Base-by-base conservation (phyloP, 2,113 vertebrate species). In the Isichthys henryi region DNA sequence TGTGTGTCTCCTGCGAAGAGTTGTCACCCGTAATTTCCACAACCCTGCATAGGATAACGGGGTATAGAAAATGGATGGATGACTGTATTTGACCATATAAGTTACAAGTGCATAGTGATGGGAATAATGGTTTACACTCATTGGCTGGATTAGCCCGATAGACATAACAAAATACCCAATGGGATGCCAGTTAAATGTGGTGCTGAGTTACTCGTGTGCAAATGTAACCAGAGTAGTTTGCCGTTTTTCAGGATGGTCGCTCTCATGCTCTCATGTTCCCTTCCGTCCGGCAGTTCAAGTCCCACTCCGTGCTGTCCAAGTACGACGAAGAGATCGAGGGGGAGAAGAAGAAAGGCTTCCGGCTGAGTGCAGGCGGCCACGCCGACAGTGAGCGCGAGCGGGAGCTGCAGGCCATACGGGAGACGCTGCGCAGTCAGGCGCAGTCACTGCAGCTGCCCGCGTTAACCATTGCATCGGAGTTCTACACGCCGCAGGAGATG, bases 261-360 rank as follows among this genome's bases (percentile, higher is more conserved):
- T 70, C 45, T 84, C 45, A 23, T n/a, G 45, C 13, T 13, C n/a
- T n/a, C n/a, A n/a, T n/a, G n/a, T 46, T 9, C 19, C 23, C 0
- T 7, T 46, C n/a, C 82, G 3, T 48, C 0, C 9, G 23, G 17
- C 87, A 97, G 96, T 92, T 96, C 4, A 97, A 97, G 85, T 86
- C 93, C 2, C 96, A 92, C 43, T 90, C 95, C 0, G 94, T 98
- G 15, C 95, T 98, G 82, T 95, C 97, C 27, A 98, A 98, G 91
- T 98, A 98, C 0, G 97, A 98, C 0, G 97, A 98, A 90, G 97
- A 98, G 92, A 97, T 98, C 0, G 97, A 98, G 0, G 97, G 97
- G 0, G 97, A 97, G 92, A 97, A 97, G 94, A 97, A 96, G 27
- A 97, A 96, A 56, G 96, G 96, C 1, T 98, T 98, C 94, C 94